Percentiles rank a stretch among this genome's conserved stretches.
phyloP scores from a whole-genome alignment of 1,140 invertebrate genomes.

The Anoplophora glabripennis region DNA sequence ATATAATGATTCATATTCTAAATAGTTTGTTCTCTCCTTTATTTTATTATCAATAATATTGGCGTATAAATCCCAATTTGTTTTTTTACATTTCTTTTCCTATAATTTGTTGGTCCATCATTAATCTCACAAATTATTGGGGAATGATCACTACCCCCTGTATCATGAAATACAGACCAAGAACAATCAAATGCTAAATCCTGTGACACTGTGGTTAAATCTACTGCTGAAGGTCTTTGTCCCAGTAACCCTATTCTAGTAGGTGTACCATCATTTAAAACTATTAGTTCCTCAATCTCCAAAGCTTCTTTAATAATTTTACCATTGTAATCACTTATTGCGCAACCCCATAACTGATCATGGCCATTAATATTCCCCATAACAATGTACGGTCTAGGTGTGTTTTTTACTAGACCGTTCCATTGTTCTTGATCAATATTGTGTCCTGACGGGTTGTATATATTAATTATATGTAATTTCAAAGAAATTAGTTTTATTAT shows the following conservation, averaged over 20 bases:
- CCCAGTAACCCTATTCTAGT: neutral
- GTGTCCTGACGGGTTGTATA: no score
- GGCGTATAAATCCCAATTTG: neutral
- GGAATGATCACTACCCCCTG: neutral
- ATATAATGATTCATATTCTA: no score
- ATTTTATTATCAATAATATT: no score
- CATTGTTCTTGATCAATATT: no score
- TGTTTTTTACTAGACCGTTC: neutral
- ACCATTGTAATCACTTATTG: neutral
- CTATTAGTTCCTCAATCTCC: neutral
- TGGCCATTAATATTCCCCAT: slow-evolving; percentile 7
- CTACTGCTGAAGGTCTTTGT: neutral
- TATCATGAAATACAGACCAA: neutral
- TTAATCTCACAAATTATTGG: neutral
- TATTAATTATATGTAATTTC: no score
- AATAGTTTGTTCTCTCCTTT: no score
- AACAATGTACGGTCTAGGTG: neutral
- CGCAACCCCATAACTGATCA: neutral
- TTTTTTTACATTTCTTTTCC: slow-evolving; percentile 1
- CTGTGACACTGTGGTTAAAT: neutral
- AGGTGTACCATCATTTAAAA: slow-evolving; percentile 5
- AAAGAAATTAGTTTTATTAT: no score
- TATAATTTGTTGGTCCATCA: neutral
- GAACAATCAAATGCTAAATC: neutral
- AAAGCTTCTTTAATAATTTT: neutral